A percentile compares a stretch with the other conserved stretches of the same genome.
These are phyloP conservation scores for Chlamydotis undulata DNA, from an alignment of 2,113 vertebrate genomes.

Conservation along the genomic window DNA sequence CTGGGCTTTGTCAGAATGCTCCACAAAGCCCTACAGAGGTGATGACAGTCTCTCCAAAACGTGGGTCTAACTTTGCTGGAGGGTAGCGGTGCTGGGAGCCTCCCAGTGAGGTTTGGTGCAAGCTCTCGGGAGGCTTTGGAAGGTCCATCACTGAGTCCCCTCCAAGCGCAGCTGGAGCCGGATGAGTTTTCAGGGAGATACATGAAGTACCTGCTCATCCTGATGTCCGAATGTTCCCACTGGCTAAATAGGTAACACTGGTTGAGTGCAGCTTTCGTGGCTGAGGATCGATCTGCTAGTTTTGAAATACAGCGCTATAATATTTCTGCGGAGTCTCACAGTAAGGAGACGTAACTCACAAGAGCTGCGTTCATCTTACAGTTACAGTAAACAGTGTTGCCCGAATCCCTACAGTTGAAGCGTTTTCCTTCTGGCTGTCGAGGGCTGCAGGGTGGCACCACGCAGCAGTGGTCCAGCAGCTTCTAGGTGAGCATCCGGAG, in stretches of 20 bases:
- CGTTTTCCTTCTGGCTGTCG: background rate
- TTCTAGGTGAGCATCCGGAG: background rate
- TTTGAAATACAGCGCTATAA: fast-evolving
- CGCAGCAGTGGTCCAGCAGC: background rate
- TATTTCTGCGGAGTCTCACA: background rate
- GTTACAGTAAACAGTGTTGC: background rate
- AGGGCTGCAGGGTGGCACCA: background rate
- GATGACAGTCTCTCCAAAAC: fast-evolving
- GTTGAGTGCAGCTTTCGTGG: background rate
- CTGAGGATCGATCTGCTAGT: background rate
- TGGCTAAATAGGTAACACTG: background rate
- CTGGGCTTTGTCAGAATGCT: background rate
- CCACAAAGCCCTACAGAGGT: background rate
- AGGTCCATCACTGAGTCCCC: background rate
- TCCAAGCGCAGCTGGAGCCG: background rate
- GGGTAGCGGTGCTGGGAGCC: background rate
- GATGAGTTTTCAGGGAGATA: background rate
- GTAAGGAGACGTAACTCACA: background rate
- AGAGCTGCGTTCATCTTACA: fast-evolving
- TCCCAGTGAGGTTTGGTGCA: background rate
- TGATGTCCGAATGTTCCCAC: background rate
- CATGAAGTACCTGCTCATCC: background rate
- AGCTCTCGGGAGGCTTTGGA: background rate
- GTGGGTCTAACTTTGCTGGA: background rate
- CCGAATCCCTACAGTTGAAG: fast-evolving